Base-by-base conservation (phyloP, 2,797 vertebrate genomes). In the Pseudocheirus occidentalis region DNA sequence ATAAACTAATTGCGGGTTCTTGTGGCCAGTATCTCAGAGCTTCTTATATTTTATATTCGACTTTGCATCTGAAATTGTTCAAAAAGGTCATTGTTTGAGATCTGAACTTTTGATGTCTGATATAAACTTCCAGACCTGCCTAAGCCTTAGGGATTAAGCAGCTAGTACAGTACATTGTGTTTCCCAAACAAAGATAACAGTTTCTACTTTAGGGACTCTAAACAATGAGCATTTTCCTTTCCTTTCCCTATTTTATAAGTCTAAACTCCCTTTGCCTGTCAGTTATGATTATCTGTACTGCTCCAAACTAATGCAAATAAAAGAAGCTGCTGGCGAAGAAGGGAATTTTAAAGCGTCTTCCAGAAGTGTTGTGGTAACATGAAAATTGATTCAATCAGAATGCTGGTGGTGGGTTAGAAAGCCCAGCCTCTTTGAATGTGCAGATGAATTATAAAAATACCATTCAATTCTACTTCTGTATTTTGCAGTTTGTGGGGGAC, bases 271-370 rank as follows among this genome's bases (percentile, higher is more conserved):
- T 29, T 95, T 90, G 57, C 90, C 87, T 96, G 0, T 96, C 62
- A 97, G 56, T 96, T 98, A 24, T 91, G 93, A 95, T 96, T 95
- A 62, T 93, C 34, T 91, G 24, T 96, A 57, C 95, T 92, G 40
- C 92, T 97, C 62, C 58, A 95, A 93, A 56, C 94, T 97, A 96
- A 98, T 95, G 91, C 94, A 96, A 97, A 91, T 62, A 96, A 95
- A 95, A 95, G 95, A 94, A 94, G 2, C 87, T 92, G 92, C 93
- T 92, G 27, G 81, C 96, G 9, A 97, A 96, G 91, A 87, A 52
- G 56, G 29, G 66, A 96, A 92, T 97, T 96, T 97, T 90, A 90
- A 94, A 97, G 96, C 95, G 24, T 94, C 62, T 95, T 94, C 62
- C 94, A 93, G 56, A 94, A 96, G 40, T 87, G 95, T 29, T 94